Percentiles rank a stretch among this genome's conserved stretches.
Conservation (phyloP, 2,113 vertebrate genomes). For the Thamnophis sirtalis region DNA sequence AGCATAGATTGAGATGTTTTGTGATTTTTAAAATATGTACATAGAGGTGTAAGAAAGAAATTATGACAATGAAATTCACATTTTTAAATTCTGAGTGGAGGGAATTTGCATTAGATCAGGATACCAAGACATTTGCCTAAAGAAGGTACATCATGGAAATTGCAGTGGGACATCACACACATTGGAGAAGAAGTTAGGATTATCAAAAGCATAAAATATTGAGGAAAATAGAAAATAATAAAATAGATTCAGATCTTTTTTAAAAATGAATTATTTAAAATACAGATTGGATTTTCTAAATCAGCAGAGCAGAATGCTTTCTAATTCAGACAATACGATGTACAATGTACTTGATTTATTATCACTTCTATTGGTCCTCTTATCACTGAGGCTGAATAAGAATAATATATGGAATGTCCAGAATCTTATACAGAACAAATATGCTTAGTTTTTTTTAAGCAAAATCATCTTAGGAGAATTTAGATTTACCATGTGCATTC, state of each 20-base stretch:
- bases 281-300: not conserved
- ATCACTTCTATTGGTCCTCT: not conserved
- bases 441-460: not conserved
- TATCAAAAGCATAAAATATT: not conserved
- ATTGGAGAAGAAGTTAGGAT: not conserved
- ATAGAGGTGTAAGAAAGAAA: not conserved
- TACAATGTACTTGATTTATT: not conserved
- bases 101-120: not conserved
- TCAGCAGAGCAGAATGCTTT: not conserved
- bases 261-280: not conserved
- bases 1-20: not conserved
- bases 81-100: not conserved
- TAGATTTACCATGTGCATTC: not conserved
- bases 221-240: not conserved
- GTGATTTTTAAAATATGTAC: not conserved
- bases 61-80: not conserved
- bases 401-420: not conserved
- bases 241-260: not conserved
- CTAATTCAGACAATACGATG: not conserved
- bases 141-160: not conserved
- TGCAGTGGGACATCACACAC: not conserved
- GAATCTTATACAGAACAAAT: not conserved
- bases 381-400: not conserved
- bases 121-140: not conserved
- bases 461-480: not conserved